phyloP scores from a whole-genome alignment of 64 coral and sea anemone genomes.

The Dendrophyllia cribrosa region DNA sequence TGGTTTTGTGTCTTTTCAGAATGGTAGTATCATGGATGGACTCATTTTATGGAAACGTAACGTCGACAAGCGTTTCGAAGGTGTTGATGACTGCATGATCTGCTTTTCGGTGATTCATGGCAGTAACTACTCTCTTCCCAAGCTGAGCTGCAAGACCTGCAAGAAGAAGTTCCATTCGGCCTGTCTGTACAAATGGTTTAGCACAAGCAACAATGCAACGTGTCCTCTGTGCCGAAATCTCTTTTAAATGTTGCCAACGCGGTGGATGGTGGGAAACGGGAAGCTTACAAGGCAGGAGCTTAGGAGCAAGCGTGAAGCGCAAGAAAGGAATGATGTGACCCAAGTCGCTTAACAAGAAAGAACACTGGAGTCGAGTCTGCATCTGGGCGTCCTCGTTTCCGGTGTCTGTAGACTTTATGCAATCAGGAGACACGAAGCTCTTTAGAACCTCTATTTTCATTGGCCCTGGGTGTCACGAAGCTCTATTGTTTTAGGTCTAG shows the following conservation, averaged over 20 bases:
- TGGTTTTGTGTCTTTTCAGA: conserved; percentile 56
- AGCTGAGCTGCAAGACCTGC: conserved; percentile 95
- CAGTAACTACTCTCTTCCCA: conserved; percentile 94
- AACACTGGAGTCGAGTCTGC: too few species aligned
- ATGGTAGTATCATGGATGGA: conserved; percentile 95
- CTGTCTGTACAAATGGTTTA: conserved; percentile 98
- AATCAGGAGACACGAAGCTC: too few species aligned
- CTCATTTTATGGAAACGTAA: conserved; percentile 95
- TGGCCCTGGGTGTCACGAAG: too few species aligned
- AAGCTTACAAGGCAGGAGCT: too few species aligned
- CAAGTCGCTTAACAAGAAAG: too few species aligned
- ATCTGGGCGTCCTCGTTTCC: too few species aligned
- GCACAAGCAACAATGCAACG: conserved; percentile 96
- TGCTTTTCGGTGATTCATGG: conserved; percentile 97
- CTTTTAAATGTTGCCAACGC: conserved; percentile 50
- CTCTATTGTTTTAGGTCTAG: too few species aligned
- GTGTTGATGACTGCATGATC: conserved; percentile 98
- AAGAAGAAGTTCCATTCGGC: conserved; percentile 97
- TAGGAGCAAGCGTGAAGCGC: too few species aligned
- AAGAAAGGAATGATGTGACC: too few species aligned
- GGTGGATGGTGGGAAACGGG: too few species aligned
- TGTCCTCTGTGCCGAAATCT: conserved; percentile 96
- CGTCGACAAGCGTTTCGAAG: conserved; percentile 95
- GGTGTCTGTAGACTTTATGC: too few species aligned
- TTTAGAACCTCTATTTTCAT: too few species aligned